Evolutionary conservation across 1,140 invertebrate genomes (phyloP).

Genomic region (Hetaerina americana): DNA sequence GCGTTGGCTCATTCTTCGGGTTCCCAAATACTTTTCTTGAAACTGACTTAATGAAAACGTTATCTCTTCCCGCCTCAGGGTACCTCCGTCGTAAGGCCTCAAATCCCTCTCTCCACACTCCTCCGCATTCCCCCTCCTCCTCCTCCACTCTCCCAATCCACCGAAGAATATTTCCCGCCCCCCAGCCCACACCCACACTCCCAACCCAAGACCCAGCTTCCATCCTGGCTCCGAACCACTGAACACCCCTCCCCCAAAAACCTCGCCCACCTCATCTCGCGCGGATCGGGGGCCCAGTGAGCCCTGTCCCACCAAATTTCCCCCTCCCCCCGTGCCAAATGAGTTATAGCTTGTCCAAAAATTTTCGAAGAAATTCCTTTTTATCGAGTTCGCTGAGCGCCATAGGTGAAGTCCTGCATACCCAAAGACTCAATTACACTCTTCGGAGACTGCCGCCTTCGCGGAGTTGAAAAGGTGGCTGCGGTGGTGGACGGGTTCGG

Average conservation of each 20-base stretch:
- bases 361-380: neutral
- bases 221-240: no score
- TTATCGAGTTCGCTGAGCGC: neutral
- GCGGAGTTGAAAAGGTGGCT: neutral
- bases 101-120: neutral
- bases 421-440: neutral
- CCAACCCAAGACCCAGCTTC: no score
- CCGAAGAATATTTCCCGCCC: no score
- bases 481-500: neutral
- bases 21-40: neutral
- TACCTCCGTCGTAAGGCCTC: neutral
- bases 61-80: neutral
- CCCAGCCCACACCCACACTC: no score
- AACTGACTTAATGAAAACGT: neutral
- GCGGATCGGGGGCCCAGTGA: no score
- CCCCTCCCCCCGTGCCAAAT: neutral
- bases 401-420: neutral
- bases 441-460: neutral
- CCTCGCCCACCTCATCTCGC: no score
- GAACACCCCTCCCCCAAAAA: no score
- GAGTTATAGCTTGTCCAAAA: neutral
- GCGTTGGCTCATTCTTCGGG: no score
- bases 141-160: neutral
- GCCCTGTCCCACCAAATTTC: no score
- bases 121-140: neutral